These are phyloP conservation scores for Lamellibrachia columna DNA, from an alignment of 2,888 invertebrate genomes.

Conservation along the genomic window DNA sequence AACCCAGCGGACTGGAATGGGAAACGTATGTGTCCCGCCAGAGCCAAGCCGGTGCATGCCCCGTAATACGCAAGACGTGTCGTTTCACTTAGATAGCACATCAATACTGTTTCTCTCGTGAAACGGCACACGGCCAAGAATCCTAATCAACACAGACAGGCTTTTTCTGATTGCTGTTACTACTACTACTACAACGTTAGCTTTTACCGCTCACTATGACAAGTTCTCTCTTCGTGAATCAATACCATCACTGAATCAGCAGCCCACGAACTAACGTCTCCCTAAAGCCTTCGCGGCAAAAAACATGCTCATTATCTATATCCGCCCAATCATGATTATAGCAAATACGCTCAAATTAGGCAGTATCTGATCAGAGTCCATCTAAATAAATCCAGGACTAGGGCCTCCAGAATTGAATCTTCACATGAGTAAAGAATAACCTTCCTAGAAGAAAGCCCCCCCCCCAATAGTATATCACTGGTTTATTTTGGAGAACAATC, in stretches of 20 bases:
- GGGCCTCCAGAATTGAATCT: neutral
- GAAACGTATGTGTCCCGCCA: neutral
- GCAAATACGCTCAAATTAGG: neutral
- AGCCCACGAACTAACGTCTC: neutral
- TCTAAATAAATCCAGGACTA: neutral
- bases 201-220: conserved; percentile 10
- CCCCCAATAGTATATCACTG: neutral
- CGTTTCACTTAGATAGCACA: neutral
- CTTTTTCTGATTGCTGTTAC: conserved; percentile 9
- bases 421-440: neutral
- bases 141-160: neutral
- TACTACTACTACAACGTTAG: neutral
- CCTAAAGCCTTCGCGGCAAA: neutral
- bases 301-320: neutral
- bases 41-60: neutral
- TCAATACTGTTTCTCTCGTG: neutral
- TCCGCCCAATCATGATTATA: conserved; percentile 1
- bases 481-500: neutral
- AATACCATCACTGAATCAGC: neutral
- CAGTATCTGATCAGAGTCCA: neutral
- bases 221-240: neutral
- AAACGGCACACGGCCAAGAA: neutral
- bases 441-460: neutral
- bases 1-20: neutral
- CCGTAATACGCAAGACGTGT: conserved; percentile 11